These are phyloP conservation scores for Tretioscincus oriximinensis DNA, from an alignment of 2,113 vertebrate genomes.

Conservation along the genomic window DNA sequence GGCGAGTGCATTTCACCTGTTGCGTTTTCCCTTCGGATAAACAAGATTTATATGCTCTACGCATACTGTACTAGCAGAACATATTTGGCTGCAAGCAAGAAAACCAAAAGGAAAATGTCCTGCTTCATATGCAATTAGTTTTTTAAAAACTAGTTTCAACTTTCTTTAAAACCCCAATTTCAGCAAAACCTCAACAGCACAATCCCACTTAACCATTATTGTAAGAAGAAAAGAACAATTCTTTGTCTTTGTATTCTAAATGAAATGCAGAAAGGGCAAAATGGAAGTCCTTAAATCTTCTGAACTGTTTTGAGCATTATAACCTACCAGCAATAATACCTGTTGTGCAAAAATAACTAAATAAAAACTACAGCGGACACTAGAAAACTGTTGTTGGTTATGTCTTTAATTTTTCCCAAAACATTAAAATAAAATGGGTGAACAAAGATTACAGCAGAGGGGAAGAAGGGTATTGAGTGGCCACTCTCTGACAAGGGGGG, in stretches of 20 bases:
- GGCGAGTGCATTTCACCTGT: not conserved
- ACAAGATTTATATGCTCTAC: not conserved
- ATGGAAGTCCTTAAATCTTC: not conserved
- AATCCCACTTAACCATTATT: not conserved
- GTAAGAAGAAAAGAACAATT: not conserved
- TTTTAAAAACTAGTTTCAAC: not conserved
- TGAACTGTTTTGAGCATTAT: not conserved
- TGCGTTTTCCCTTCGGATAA: not conserved
- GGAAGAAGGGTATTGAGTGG: no score
- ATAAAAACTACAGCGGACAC: no score
- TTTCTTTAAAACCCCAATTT: not conserved
- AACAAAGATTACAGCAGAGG: no score
- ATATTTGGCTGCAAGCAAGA: not conserved
- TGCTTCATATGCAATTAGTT: not conserved
- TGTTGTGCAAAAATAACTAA: no score
- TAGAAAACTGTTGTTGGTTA: no score
- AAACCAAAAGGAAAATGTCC: not conserved
- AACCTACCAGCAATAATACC: not conserved
- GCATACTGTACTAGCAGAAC: not conserved
- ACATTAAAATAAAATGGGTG: not conserved
- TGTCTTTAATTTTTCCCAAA: not conserved
- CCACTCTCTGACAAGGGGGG: no score
- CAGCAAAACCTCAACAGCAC: not conserved
- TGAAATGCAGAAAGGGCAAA: not conserved
- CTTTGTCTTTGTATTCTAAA: not conserved